A percentile compares a stretch with the other conserved stretches of the same genome.
Evolutionary conservation across 2,888 invertebrate species (phyloP).

Genomic region (Cinara cedri): DNA sequence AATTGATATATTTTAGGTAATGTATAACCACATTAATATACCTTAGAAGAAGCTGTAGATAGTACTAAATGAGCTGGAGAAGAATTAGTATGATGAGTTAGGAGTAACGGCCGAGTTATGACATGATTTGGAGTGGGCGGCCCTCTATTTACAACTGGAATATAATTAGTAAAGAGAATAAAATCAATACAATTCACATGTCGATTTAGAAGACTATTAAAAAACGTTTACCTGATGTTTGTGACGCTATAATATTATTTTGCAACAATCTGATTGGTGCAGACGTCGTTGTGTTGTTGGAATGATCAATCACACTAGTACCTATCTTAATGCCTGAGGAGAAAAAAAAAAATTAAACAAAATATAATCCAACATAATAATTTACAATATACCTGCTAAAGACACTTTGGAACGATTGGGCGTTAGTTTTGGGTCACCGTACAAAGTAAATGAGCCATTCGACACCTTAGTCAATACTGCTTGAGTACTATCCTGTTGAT

Average conservation of each 20-base stretch:
- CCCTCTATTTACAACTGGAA: conserved; percentile 53
- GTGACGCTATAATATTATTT: conserved; percentile 46
- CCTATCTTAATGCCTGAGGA: conserved; percentile 47
- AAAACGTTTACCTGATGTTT: conserved; percentile 36
- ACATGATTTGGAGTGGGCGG: conserved; percentile 51
- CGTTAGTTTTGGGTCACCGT: conserved; percentile 51
- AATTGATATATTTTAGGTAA: too few species aligned
- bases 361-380: conserved; percentile 13
- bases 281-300: conserved; percentile 50
- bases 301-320: conserved; percentile 53
- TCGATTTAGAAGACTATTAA: neutral
- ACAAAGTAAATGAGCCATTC: conserved; percentile 53
- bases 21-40: neutral
- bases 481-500: conserved; percentile 53
- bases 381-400: conserved; percentile 45
- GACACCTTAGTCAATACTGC: conserved; percentile 54
- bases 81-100: conserved; percentile 54
- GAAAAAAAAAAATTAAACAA: neutral
- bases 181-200: neutral
- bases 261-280: conserved; percentile 52
- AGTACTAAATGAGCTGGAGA: conserved; percentile 56
- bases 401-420: conserved; percentile 54
- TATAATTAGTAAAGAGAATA: neutral
- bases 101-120: conserved; percentile 51
- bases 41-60: conserved; percentile 55